Evolutionary conservation across 2,888 invertebrate species (phyloP).

Genomic region (Hetaerina titia): DNA sequence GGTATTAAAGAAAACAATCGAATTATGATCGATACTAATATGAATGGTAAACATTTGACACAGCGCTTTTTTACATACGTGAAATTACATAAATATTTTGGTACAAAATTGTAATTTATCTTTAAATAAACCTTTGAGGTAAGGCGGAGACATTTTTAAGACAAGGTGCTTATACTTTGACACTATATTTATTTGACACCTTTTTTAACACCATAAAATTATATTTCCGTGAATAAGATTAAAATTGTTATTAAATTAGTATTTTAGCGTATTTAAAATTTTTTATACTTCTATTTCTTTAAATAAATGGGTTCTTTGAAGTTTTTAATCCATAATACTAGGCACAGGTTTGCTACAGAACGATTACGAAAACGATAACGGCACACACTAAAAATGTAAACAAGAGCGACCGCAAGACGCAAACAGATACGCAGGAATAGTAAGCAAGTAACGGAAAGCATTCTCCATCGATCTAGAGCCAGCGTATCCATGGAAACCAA

Average conservation of each 20-base stretch:
- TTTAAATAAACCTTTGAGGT: background rate
- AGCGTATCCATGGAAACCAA: slow-evolving; percentile 56
- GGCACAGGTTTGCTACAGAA: background rate
- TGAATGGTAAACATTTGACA: too few species aligned
- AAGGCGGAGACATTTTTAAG: background rate
- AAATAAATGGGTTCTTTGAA: background rate
- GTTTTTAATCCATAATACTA: background rate
- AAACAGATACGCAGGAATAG: slow-evolving; percentile 30
- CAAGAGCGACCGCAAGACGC: background rate
- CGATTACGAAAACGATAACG: background rate
- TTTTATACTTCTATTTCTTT: background rate
- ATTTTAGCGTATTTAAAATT: background rate
- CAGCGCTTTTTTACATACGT: too few species aligned
- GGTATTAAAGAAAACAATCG: too few species aligned
- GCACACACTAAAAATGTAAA: background rate
- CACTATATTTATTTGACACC: background rate
- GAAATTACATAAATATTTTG: too few species aligned
- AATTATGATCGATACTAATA: too few species aligned
- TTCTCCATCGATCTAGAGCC: slow-evolving; percentile 55
- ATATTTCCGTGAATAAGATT: too few species aligned
- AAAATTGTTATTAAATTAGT: background rate
- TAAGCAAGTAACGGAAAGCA: slow-evolving; percentile 14
- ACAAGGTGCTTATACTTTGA: background rate
- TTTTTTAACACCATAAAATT: background rate
- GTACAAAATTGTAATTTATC: too few species aligned